Conservation (phyloP, 2,113 vertebrate species). For the Okapia johnstoni region DNA sequence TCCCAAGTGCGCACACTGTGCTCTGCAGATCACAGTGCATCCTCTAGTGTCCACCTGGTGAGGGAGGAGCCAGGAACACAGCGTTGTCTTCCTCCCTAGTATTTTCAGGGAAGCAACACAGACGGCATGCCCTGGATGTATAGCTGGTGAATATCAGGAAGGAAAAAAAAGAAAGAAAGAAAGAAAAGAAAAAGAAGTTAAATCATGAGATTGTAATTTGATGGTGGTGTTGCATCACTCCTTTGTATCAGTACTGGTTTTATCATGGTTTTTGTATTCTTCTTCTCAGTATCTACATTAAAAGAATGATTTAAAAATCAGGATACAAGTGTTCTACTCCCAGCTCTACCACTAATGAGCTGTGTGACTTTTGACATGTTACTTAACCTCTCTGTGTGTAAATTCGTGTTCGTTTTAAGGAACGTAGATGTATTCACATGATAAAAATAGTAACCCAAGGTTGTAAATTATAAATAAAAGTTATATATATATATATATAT, state of each 20-base stretch:
- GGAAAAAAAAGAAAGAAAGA: neutral
- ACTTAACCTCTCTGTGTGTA: neutral
- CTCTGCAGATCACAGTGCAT: neutral
- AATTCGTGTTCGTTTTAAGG: neutral
- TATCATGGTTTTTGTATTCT: neutral
- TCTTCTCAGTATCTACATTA: neutral
- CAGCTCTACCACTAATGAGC: neutral
- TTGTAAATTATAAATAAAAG: neutral
- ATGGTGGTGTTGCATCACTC: neutral
- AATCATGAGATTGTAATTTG: neutral
- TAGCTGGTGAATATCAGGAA: neutral
- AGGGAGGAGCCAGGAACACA: neutral
- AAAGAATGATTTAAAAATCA: neutral
- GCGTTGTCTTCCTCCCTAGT: neutral
- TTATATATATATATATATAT: neutral
- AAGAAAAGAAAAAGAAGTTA: neutral
- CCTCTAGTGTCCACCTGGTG: fast-evolving
- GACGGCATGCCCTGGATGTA: neutral
- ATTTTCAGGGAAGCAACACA: constrained; percentile 46
- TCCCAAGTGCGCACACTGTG: neutral
- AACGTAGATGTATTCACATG: neutral
- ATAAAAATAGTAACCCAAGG: neutral
- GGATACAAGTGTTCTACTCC: neutral
- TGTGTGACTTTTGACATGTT: neutral
- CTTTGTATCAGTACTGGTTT: neutral